Percentiles rank a stretch among this genome's conserved stretches.
These are phyloP conservation scores for Tridacna crocea DNA, from an alignment of 2,888 invertebrate genomes.

Conservation along the genomic window DNA sequence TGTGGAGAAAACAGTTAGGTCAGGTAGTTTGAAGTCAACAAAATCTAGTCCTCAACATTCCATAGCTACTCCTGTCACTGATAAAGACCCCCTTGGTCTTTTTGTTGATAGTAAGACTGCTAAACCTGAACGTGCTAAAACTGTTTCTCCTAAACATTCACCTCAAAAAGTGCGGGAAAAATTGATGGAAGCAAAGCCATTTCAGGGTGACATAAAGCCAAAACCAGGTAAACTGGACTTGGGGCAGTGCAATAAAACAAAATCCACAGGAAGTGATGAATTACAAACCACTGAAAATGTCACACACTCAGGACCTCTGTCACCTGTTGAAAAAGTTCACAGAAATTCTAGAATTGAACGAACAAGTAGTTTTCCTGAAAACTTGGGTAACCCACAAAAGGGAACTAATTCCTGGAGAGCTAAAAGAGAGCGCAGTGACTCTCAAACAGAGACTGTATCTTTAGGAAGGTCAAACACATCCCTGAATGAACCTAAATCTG, in stretches of 20 bases:
- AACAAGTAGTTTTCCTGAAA: conserved; percentile 74
- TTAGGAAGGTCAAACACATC: conserved; percentile 64
- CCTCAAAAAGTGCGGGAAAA: conserved; percentile 53
- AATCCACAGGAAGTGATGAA: conserved; percentile 6
- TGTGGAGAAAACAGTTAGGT: conserved; percentile 31
- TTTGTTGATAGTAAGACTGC: conserved; percentile 82
- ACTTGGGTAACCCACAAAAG: conserved; percentile 52
- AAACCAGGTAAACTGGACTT: conserved; percentile 32
- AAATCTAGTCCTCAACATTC: conserved; percentile 66
- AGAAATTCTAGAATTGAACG: conserved; percentile 71
- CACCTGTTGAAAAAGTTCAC: conserved; percentile 60
- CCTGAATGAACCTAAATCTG: conserved; percentile 60
- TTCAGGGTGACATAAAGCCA: conserved; percentile 48
- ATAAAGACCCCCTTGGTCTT: conserved; percentile 96
- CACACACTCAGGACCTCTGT: conserved; percentile 14
- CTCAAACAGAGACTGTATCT: conserved; percentile 34
- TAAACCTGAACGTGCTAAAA: conserved; percentile 5
- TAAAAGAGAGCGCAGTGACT: conserved; percentile 27
- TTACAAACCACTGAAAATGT: background rate
- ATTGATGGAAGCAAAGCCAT: conserved; percentile 49
- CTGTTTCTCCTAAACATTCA: conserved; percentile 33
- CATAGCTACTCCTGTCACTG: conserved; percentile 92
- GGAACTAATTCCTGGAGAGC: conserved; percentile 24
- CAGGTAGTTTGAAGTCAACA: conserved; percentile 52
- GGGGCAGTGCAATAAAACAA: conserved; percentile 57